Base-by-base conservation (phyloP, 2,797 vertebrate species). In the Sebastes trivittatus region DNA sequence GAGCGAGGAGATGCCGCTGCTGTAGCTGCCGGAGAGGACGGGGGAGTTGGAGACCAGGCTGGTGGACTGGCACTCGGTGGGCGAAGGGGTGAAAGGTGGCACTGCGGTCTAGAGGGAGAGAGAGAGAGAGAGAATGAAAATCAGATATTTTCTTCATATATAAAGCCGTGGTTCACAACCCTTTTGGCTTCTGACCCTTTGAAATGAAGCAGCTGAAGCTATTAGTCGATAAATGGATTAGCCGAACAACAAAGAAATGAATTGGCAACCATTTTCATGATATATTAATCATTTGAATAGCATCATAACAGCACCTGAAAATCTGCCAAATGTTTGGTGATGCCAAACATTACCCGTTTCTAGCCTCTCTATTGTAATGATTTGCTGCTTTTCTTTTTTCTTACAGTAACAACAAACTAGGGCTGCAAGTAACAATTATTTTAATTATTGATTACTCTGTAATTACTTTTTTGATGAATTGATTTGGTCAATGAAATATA, bases 1-100 rank as follows among this genome's bases (percentile, higher is more conserved):
- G 65, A 99, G 97, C 0, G 98, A 99, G 1, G 98, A 99, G 92
- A 99, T 99, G 81, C 98, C 97, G 0, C 98, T 99, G 96, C 98
- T 99, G 95, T 98, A 99, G 93, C 98, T 99, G 93, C 98, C 98
- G 0, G 98, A 99, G 83, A 99, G 95, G 9, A 95, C 97, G 0
- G 98, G 98, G 4, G 98, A 99, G 93, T 97, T 97, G 89, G 98
- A 97, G 52, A 96, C 96, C 86, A 98, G 95, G 65, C 97, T 97
- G 30, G 97, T 93, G 1, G 97, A 95, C 89, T 97, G 98, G 91
- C 96, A 97, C 88, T 99, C 98, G 30, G 98, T 98, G 11, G 98
- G 98, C 1, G 98, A 99, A 0, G 98, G 98, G 0, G 98, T 98
- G 93, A 99, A 98, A 0, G 97, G 96, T 30, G 97, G 98, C 88